These are phyloP conservation scores for Heterohyrax brucei DNA, from an alignment of 2,797 vertebrate species.

Conservation along the genomic window DNA sequence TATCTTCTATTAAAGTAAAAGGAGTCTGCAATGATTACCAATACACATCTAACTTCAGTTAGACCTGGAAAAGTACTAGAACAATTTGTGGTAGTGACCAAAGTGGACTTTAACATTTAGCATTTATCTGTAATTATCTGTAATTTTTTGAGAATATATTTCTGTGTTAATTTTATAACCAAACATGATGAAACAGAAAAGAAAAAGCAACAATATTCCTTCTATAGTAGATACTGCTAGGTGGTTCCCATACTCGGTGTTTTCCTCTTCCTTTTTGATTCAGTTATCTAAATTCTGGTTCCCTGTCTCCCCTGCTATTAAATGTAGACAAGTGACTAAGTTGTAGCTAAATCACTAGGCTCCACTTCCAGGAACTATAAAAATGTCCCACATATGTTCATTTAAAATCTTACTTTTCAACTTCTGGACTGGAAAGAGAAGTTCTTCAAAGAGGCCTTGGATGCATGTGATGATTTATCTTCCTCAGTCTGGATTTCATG, in stretches of 20 bases:
- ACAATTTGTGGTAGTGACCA: not conserved
- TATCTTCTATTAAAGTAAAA: conserved; percentile 14
- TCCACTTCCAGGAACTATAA: not conserved
- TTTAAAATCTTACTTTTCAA: not conserved
- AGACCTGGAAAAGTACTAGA: not conserved
- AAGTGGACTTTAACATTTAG: conserved; percentile 4
- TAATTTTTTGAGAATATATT: not conserved
- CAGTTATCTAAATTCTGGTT: not conserved
- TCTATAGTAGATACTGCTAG: not conserved
- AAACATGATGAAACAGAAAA: not conserved
- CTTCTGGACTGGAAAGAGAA: not conserved
- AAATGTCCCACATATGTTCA: not conserved
- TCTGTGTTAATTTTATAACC: not conserved
- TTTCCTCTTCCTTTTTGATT: not conserved
- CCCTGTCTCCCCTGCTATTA: not conserved
- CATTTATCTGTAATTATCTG: not conserved
- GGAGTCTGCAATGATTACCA: not conserved
- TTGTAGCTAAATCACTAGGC: not conserved
- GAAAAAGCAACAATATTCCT: not conserved
- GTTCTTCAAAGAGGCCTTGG: not conserved
- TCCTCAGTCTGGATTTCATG: not conserved
- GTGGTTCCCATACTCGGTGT: not conserved
- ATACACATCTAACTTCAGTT: not conserved
- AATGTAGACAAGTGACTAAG: not conserved
- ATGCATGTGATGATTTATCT: not conserved